Percentiles rank a stretch among this genome's conserved stretches.
phyloP scores from a whole-genome alignment of 1,140 invertebrate genomes.

The Dendroctonus ponderosae region DNA sequence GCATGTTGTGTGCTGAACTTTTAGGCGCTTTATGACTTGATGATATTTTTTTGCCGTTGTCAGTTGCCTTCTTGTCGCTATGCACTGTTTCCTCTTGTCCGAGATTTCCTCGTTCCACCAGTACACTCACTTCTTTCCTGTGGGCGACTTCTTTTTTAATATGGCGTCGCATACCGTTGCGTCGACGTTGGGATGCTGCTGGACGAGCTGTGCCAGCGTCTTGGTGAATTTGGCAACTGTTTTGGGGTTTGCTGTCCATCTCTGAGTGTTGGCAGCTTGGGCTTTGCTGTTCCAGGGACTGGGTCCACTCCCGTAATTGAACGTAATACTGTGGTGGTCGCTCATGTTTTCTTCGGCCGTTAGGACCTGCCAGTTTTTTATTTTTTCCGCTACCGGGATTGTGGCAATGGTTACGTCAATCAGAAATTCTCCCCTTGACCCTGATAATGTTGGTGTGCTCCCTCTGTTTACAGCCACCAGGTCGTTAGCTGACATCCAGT shows the following conservation, averaged over 20 bases:
- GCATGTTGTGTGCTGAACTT: background rate
- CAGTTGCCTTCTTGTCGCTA: background rate
- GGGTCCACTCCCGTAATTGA: too few species aligned
- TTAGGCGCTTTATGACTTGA: background rate
- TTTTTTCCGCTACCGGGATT: background rate
- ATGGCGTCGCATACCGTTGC: background rate
- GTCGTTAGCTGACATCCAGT: background rate
- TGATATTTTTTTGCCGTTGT: background rate
- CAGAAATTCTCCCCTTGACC: background rate
- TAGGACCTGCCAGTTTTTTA: background rate
- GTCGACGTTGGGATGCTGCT: background rate
- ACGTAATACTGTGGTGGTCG: background rate
- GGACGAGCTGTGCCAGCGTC: background rate
- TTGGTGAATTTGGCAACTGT: background rate
- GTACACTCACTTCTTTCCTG: background rate
- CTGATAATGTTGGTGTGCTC: background rate
- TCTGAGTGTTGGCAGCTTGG: too few species aligned
- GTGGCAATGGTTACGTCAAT: background rate
- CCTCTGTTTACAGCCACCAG: background rate
- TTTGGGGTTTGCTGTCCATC: too few species aligned
- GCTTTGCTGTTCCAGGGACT: too few species aligned
- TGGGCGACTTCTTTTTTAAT: background rate
- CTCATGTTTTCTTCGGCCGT: background rate
- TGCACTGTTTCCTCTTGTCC: background rate
- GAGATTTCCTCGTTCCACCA: slow-evolving; percentile 1